Evolutionary conservation across 2,888 invertebrate genomes (phyloP).

Genomic region (Cephus sareptanus): DNA sequence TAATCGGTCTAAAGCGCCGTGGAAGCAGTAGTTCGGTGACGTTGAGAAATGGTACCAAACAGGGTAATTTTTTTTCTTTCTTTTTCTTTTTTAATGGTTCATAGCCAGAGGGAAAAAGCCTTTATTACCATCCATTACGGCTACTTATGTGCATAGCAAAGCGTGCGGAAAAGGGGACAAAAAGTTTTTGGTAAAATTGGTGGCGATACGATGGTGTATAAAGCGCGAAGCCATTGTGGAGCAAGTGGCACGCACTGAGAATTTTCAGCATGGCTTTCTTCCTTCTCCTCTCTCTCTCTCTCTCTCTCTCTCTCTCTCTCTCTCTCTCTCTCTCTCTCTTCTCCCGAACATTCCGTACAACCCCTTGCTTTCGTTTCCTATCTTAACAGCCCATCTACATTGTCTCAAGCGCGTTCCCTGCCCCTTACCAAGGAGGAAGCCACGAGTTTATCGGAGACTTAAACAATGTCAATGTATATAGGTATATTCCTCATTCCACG

Average conservation of each 20-base stretch:
- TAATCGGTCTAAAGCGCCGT: not conserved
- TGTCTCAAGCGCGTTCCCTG: slow-evolving; percentile 48
- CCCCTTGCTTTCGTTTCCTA: slow-evolving; percentile 42
- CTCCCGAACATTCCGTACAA: slow-evolving; percentile 12
- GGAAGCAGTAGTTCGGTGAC: not conserved
- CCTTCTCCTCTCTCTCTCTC: not conserved
- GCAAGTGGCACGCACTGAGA: not conserved
- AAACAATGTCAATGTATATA: slow-evolving; percentile 28
- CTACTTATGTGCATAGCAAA: not conserved
- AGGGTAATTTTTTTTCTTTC: too few relatives aligned
- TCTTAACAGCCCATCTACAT: slow-evolving; percentile 63
- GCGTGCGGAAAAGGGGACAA: not conserved
- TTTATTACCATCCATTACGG: not conserved
- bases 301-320: slow-evolving; percentile 9
- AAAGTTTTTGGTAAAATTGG: not conserved
- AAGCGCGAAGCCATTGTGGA: not conserved
- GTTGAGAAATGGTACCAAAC: not conserved
- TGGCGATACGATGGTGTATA: not conserved
- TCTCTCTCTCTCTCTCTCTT: slow-evolving; percentile 10
- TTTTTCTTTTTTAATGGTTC: not conserved
- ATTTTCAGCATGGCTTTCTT: not conserved
- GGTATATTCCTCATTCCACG: not conserved
- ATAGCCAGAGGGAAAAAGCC: not conserved
- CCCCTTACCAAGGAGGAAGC: slow-evolving; percentile 19
- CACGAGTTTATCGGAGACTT: slow-evolving; percentile 47